phyloP scores from a whole-genome alignment of 2,888 invertebrate genomes.

The Colostygia pectinataria region DNA sequence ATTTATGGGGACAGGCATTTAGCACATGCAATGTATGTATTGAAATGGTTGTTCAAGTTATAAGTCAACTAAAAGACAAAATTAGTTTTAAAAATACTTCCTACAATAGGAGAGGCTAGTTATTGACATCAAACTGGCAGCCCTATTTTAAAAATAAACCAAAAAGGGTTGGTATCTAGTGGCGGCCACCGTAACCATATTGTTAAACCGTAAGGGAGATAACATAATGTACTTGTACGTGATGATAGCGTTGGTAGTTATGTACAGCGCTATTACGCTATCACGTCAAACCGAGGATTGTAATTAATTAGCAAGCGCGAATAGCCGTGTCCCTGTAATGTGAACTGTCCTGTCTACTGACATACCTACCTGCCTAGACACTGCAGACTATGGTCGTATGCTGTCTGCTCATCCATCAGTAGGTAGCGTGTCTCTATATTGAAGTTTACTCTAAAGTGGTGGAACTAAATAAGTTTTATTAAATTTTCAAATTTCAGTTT shows the following conservation, averaged over 20 bases:
- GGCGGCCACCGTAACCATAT: too few relatives aligned
- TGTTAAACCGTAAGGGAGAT: too few relatives aligned
- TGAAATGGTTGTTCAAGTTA: neutral
- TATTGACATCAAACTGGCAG: too few relatives aligned
- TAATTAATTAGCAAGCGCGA: constrained; percentile 2
- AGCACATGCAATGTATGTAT: neutral
- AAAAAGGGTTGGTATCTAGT: too few relatives aligned
- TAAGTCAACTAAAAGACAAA: neutral
- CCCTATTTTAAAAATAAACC: too few relatives aligned
- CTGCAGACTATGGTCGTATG: constrained; percentile 36
- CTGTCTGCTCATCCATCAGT: constrained; percentile 62
- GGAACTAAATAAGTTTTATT: constrained; percentile 77
- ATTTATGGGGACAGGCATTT: constrained; percentile 34
- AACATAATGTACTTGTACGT: too few relatives aligned
- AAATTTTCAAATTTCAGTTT: constrained; percentile 77
- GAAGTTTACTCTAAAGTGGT: constrained; percentile 69
- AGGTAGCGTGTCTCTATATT: constrained; percentile 64
- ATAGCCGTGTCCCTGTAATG: constrained; percentile 6
- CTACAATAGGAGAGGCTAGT: neutral
- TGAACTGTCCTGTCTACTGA: constrained; percentile 26
- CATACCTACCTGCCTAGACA: constrained; percentile 11
- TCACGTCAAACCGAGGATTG: too few relatives aligned
- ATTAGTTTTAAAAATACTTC: too few relatives aligned
- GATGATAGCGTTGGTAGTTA: too few relatives aligned
- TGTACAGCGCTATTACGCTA: too few relatives aligned